Conservation (phyloP, 2,113 vertebrate genomes). For the pig (Sus scrofa) region T2T-Sscrofa CM000819.6:20565501-20566000, state of each 20-base stretch:
- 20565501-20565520: background rate
- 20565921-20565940: too few relatives aligned
- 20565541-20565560: background rate
- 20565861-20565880: too few relatives aligned
- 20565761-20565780: background rate
- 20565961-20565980: too few relatives aligned
- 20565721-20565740: rapidly evolving
- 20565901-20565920: too few relatives aligned
- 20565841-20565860: too few relatives aligned
- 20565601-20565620: background rate
- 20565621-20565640: too few relatives aligned
- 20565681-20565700: background rate
- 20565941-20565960: too few relatives aligned
- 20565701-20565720: background rate
- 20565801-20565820: too few relatives aligned
- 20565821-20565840: too few relatives aligned
- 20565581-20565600: too few relatives aligned
- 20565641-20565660: background rate
- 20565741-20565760: background rate
- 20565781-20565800: slow-evolving; percentile 6
- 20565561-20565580: background rate
- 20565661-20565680: background rate
- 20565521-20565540: background rate
- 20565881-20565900: too few relatives aligned
- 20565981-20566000: too few relatives aligned